phyloP scores from a whole-genome alignment of 2,888 invertebrate genomes.

The Drosophila meridiana region DNA sequence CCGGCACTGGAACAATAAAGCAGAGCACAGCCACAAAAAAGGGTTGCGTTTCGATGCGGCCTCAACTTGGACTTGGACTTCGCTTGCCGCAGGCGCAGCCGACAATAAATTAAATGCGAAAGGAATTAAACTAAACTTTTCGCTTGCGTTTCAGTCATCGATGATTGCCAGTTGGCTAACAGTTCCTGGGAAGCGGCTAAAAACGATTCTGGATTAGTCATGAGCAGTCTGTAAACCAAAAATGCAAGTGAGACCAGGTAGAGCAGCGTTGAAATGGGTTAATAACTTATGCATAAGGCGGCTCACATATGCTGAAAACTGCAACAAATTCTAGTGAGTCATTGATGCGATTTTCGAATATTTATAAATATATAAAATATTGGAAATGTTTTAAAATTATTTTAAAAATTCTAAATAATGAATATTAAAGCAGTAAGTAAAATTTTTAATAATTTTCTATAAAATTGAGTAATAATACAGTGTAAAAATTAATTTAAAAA shows the following conservation, averaged over 20 bases:
- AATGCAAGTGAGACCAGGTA: constrained; percentile 12
- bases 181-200: constrained; percentile 48
- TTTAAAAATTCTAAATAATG: no score
- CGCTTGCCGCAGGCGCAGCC: constrained; percentile 54
- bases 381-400: no score
- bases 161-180: constrained; percentile 62
- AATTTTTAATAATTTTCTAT: no score
- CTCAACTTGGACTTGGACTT: constrained; percentile 6
- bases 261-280: constrained; percentile 14
- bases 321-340: neutral
- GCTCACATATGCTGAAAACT: neutral
- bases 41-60: constrained; percentile 59
- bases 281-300: constrained; percentile 3
- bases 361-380: no score
- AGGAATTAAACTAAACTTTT: constrained; percentile 78
- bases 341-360: no score
- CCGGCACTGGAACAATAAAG: constrained; percentile 42
- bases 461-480: no score
- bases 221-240: constrained; percentile 6
- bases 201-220: constrained; percentile 46
- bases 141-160: constrained; percentile 70
- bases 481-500: no score
- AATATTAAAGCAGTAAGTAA: no score
- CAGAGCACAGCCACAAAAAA: constrained; percentile 35
- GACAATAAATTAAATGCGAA: constrained; percentile 76